phyloP scores from a whole-genome alignment of 2,888 invertebrate species.

The Platynereis dumerilii region DNA sequence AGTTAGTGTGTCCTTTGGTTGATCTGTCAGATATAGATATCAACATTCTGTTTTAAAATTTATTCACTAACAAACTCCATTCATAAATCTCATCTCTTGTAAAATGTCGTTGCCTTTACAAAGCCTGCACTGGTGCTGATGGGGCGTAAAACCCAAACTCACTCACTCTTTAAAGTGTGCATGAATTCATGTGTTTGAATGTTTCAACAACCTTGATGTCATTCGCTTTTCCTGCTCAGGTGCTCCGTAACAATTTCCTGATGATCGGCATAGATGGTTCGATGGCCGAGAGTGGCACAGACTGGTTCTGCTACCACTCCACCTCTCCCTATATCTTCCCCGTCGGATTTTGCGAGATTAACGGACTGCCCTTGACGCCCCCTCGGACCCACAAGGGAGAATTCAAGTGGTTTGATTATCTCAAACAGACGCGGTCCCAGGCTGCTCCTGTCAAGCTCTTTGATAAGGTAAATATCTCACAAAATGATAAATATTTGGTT shows the following conservation, averaged over 20 bases:
- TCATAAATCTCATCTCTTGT: too few relatives aligned
- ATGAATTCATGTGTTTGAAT: neutral
- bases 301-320: slow-evolving; percentile 97
- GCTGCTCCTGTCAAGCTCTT: slow-evolving; percentile 81
- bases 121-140: too few relatives aligned
- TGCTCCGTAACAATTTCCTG: slow-evolving; percentile 88
- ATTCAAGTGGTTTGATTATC: slow-evolving; percentile 81
- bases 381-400: slow-evolving; percentile 76
- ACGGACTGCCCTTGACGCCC: slow-evolving; percentile 83
- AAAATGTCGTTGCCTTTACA: too few relatives aligned
- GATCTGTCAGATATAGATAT: too few relatives aligned
- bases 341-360: slow-evolving; percentile 87
- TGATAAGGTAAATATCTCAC: slow-evolving; percentile 69
- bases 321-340: slow-evolving; percentile 95
- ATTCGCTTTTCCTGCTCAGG: too few relatives aligned
- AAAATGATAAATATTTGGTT: too few relatives aligned
- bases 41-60: too few relatives aligned
- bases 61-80: too few relatives aligned
- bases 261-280: slow-evolving; percentile 96
- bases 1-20: too few relatives aligned
- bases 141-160: too few relatives aligned
- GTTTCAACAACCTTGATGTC: too few relatives aligned
- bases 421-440: slow-evolving; percentile 71
- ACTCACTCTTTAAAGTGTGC: neutral
- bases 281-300: slow-evolving; percentile 73